Evolutionary conservation across 2,113 vertebrate species (phyloP), one percentile per base, ranked within the genome.

Genomic region (Leptodactylus fuscus): DNA sequence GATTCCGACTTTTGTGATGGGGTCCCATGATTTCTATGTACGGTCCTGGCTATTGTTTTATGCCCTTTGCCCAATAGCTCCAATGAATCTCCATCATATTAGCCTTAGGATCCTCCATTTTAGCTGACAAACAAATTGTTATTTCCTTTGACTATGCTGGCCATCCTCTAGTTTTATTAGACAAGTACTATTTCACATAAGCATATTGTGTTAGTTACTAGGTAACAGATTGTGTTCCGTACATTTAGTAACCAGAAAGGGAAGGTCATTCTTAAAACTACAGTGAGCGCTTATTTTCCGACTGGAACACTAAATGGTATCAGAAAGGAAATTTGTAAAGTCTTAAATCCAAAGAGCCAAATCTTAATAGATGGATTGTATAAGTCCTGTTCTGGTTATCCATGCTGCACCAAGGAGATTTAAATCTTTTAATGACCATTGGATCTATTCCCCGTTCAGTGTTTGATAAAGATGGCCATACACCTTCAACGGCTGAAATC

Each of bases 151-250:
- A 18, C 2, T 51, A 6, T 22, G 5, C 32, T 32, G 74, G 10
- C 46, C 27, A 20, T 76, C 48, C 74, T 76, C 29, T 34, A 3
- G 12, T 81, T 65, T 24, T 36, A 73, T 73, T 70, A 20, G 67
- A 82, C 10, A 38, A 22, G 46, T 55, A 83, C 34, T 74, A 24
- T 83, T 58, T 74, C 48, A 55, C 32, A 74, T 58, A 55, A 74
- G 49, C 53, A 41, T 41, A 38, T 51, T 60, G 49, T 29, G 69
- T 22, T 76, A 27, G 82, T 77, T 77, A 74, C 82, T 84, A 65
- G 82, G 82, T 76, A 77, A 84, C 53, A 76, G 73, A 75, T 13
- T 76, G n/a, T n/a, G 29, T 32, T 76, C 55, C 10, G 81, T 38
- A 83, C 70, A 46, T 73, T 46, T 44, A 49, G 46, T 36, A 36